A percentile compares a stretch with the other conserved stretches of the same genome.
Evolutionary conservation across 2,888 invertebrate genomes (phyloP).

Genomic region (Globia sparganii): DNA sequence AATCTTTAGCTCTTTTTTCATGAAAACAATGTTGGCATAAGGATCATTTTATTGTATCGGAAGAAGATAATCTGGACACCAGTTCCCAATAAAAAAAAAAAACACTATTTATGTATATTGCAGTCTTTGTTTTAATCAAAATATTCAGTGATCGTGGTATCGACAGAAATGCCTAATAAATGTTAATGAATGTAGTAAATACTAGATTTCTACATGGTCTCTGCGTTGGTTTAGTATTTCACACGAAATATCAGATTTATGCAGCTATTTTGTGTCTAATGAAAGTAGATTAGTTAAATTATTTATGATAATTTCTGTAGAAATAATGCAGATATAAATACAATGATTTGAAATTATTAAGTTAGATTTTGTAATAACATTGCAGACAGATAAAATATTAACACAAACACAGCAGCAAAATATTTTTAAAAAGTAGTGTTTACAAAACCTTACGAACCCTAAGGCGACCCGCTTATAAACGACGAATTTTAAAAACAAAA

Average conservation of each 20-base stretch:
- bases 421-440: not conserved
- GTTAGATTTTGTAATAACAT: not conserved
- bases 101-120: not conserved
- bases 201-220: conserved; percentile 23
- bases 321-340: not conserved
- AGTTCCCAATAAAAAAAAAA: not conserved
- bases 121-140: not conserved
- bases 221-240: conserved; percentile 24
- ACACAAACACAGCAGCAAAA: not conserved
- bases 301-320: conserved; percentile 4
- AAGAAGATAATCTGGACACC: not conserved
- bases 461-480: conserved; percentile 31
- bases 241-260: conserved; percentile 23
- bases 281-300: conserved; percentile 28
- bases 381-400: not conserved
- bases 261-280: conserved; percentile 28
- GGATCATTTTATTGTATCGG: too few relatives aligned
- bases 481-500: conserved; percentile 43
- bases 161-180: conserved; percentile 1
- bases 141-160: conserved; percentile 1
- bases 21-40: not conserved
- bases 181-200: conserved; percentile 11
- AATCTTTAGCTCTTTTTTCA: not conserved
- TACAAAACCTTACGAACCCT: conserved; percentile 9
- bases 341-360: not conserved